phyloP scores from a whole-genome alignment of 2,113 vertebrate species.

The Thryonomys swinderianus region DNA sequence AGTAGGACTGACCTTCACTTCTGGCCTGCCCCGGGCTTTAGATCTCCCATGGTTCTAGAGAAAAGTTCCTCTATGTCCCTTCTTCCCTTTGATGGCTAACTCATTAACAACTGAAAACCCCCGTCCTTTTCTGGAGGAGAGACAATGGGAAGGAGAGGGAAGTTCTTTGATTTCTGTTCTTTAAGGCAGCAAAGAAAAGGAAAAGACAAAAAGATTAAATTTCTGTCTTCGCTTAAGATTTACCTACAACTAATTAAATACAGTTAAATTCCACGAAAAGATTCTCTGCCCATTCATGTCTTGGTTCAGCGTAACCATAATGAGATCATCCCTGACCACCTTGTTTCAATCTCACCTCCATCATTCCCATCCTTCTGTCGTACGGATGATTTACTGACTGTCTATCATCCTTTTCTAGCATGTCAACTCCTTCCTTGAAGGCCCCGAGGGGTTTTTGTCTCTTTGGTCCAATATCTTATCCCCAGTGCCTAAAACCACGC shows the following conservation, averaged over 20 bases:
- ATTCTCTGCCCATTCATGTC: background rate
- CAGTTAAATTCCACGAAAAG: background rate
- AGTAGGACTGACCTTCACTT: no score
- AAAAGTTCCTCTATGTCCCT: background rate
- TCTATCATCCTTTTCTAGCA: background rate
- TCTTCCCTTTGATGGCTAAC: background rate
- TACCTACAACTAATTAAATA: background rate
- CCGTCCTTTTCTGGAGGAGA: background rate
- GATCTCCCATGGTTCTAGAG: background rate
- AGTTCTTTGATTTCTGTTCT: conserved; percentile 13
- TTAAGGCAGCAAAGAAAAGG: conserved; percentile 24
- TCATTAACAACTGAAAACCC: background rate
- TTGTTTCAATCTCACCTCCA: background rate
- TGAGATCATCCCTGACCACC: background rate
- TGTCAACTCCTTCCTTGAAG: background rate
- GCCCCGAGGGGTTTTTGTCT: background rate
- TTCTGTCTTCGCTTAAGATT: conserved; percentile 9
- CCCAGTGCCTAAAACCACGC: background rate
- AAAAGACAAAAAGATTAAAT: conserved; percentile 2
- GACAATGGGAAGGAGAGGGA: background rate
- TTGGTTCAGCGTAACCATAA: background rate
- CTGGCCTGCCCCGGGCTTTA: background rate
- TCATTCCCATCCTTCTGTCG: rapidly evolving
- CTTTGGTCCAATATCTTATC: background rate
- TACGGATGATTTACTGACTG: background rate